Conservation (phyloP, 2,797 vertebrate genomes). For the Gymnothorax reevesii region DNA sequence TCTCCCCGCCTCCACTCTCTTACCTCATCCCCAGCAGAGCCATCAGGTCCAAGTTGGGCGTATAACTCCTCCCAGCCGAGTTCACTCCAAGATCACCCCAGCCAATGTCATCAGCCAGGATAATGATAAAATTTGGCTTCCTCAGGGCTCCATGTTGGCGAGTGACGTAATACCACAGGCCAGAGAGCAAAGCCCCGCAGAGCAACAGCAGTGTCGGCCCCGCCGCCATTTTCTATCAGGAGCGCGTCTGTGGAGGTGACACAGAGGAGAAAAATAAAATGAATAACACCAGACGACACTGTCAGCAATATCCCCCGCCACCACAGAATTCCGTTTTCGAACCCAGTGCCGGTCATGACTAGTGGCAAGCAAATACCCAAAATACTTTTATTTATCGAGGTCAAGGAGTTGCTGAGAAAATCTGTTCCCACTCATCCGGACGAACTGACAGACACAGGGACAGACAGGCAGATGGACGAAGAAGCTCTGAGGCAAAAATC, state of each 20-base stretch:
- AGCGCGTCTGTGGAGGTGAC: not conserved
- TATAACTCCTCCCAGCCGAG: conserved; percentile 74
- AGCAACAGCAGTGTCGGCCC: conserved; percentile 47
- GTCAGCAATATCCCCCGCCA: no score
- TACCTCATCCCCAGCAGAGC: conserved; percentile 84
- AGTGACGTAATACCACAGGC: conserved; percentile 54
- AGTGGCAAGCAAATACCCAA: no score
- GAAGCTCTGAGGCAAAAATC: no score
- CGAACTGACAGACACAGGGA: no score
- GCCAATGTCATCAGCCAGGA: conserved; percentile 93
- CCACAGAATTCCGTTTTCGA: no score
- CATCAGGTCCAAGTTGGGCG: conserved; percentile 81
- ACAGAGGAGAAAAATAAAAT: not conserved
- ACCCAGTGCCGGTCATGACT: no score
- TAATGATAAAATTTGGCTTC: conserved; percentile 86
- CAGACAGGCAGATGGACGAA: no score
- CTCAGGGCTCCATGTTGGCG: conserved; percentile 34
- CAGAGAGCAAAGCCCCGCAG: conserved; percentile 57
- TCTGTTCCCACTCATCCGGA: no score
- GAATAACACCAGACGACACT: no score
- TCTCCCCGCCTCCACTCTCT: not conserved
- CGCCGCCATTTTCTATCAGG: conserved; percentile 54
- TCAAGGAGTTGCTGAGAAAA: no score
- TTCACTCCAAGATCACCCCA: conserved; percentile 95
- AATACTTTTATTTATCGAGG: no score